Conservation (phyloP, 2,888 invertebrate species). For the Ischnura elegans region DNA sequence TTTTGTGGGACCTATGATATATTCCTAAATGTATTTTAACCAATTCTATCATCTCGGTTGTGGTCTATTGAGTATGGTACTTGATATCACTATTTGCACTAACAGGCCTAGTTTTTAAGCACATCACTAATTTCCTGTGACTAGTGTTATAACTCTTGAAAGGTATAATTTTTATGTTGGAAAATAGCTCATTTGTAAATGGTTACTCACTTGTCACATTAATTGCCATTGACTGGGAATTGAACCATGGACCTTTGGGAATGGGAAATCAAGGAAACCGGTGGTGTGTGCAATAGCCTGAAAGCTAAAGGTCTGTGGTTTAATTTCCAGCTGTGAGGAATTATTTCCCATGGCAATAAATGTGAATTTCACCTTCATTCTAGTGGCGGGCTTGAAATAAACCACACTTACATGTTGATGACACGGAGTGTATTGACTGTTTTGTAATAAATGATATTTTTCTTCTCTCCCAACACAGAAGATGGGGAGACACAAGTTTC, state of each 20-base stretch:
- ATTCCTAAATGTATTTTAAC: background rate
- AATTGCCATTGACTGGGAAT: too few species aligned
- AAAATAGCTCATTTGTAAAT: constrained; percentile 72
- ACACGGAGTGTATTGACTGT: background rate
- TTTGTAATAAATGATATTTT: constrained; percentile 33
- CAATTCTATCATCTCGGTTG: background rate
- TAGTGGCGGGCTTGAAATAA: too few species aligned
- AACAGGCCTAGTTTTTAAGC: background rate
- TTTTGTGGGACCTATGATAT: constrained; percentile 24
- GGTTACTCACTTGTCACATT: too few species aligned
- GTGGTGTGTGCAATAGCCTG: too few species aligned
- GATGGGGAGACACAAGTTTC: constrained; percentile 85
- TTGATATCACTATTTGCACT: background rate
- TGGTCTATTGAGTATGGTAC: background rate
- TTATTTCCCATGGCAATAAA: too few species aligned
- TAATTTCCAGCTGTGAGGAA: too few species aligned
- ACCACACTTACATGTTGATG: too few species aligned
- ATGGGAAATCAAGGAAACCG: too few species aligned
- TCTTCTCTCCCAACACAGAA: constrained; percentile 79
- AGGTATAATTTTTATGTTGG: background rate
- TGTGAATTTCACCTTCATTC: too few species aligned
- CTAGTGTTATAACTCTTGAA: background rate
- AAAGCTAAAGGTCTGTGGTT: too few species aligned
- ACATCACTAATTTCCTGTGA: background rate
- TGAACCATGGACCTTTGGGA: too few species aligned